These are phyloP conservation scores for Ceratina australensis DNA, from an alignment of 1,140 invertebrate species.

Conservation along the genomic window DNA sequence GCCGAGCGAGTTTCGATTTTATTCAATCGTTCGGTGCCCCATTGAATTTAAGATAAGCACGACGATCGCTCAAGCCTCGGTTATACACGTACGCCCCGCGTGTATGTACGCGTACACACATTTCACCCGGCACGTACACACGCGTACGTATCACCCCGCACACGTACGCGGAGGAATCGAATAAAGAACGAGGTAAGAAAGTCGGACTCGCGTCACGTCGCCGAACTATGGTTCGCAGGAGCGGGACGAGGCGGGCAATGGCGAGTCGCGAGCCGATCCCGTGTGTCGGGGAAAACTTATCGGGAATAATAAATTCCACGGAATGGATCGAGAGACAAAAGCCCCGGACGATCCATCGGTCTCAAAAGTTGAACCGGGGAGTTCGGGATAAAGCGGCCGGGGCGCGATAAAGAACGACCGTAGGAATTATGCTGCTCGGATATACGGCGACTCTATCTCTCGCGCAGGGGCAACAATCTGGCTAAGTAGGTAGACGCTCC, in stretches of 20 bases:
- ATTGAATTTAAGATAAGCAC: slow-evolving; percentile 63
- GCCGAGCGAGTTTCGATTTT: slow-evolving; percentile 31
- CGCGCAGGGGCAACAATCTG: not conserved
- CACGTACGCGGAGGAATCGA: not conserved
- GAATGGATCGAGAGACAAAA: slow-evolving; percentile 67
- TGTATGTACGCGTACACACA: not conserved
- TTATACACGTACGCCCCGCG: not conserved
- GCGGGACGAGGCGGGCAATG: too few species aligned
- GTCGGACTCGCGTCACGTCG: slow-evolving; percentile 54
- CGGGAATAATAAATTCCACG: slow-evolving; percentile 73
- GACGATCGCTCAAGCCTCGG: slow-evolving; percentile 31
- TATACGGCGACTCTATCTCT: slow-evolving; percentile 41
- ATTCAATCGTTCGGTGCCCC: slow-evolving; percentile 45
- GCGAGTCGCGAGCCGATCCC: slow-evolving; percentile 12
- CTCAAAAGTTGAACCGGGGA: slow-evolving; percentile 59
- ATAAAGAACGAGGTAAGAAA: slow-evolving; percentile 31
- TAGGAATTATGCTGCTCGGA: slow-evolving; percentile 72
- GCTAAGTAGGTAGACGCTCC: slow-evolving; percentile 17
- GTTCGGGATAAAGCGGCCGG: slow-evolving; percentile 12
- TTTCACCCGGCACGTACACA: not conserved
- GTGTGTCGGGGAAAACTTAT: slow-evolving; percentile 62
- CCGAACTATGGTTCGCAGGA: not conserved
- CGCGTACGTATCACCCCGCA: not conserved
- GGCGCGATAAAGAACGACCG: slow-evolving; percentile 45
- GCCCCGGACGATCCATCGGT: slow-evolving; percentile 64